A percentile compares a stretch with the other conserved stretches of the same genome.
Conservation (phyloP, 1,140 invertebrate species). For the Cydia splendana region DNA sequence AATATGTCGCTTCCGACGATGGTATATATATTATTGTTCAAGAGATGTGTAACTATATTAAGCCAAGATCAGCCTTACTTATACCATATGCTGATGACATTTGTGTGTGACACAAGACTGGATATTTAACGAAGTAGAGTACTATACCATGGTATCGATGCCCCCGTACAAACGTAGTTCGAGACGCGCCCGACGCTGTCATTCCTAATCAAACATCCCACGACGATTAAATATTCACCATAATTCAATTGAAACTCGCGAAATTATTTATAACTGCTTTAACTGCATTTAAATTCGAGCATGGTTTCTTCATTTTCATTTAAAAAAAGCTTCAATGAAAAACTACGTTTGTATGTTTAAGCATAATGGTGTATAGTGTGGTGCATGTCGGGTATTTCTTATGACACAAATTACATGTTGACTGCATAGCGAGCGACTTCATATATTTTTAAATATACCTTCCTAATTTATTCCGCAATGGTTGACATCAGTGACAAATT, state of each 20-base stretch:
- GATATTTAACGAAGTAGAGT: neutral
- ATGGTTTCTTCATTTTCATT: too few relatives aligned
- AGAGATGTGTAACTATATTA: neutral
- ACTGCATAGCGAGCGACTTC: neutral
- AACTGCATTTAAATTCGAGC: too few relatives aligned
- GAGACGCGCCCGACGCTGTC: neutral
- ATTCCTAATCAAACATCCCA: neutral
- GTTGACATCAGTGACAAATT: conserved; percentile 19
- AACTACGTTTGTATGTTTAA: conserved; percentile 11
- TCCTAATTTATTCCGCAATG: neutral
- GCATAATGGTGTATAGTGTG: neutral
- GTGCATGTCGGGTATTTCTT: conserved; percentile 18
- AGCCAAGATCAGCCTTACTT: conserved; percentile 7
- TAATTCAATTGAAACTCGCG: too few relatives aligned
- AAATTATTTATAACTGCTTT: too few relatives aligned
- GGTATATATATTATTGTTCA: conserved; percentile 4
- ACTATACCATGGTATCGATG: neutral
- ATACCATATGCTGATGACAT: neutral
- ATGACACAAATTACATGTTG: neutral
- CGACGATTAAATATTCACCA: too few relatives aligned
- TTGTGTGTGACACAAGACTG: neutral
- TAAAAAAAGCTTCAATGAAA: neutral
- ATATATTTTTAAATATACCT: neutral
- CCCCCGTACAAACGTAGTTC: neutral
- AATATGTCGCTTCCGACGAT: conserved; percentile 14